Percentiles rank a stretch among this genome's conserved stretches.
phyloP scores from a whole-genome alignment of 2,113 vertebrate genomes.

The Seriola dumerili region DNA sequence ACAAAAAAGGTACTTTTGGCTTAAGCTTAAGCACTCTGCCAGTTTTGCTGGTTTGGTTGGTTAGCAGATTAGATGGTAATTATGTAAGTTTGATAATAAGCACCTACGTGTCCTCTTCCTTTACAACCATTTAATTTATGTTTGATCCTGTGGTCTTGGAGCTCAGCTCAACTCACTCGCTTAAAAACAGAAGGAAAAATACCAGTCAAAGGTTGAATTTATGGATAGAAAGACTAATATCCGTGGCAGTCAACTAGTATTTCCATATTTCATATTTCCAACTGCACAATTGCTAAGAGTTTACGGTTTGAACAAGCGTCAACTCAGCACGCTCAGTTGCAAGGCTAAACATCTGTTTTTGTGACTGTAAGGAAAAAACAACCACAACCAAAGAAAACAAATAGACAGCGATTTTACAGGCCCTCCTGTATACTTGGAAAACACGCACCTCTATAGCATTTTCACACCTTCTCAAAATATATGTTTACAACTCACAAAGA shows the following conservation, averaged over 20 bases:
- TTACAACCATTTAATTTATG: background rate
- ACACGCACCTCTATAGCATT: background rate
- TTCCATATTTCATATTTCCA: background rate
- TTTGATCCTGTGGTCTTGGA: background rate
- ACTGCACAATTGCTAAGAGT: too few relatives aligned
- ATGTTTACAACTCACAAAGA: background rate
- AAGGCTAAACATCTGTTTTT: background rate
- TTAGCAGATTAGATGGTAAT: background rate
- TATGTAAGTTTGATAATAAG: background rate
- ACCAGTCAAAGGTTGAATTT: background rate
- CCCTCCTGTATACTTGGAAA: background rate
- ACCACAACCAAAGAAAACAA: background rate
- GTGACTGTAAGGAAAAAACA: background rate
- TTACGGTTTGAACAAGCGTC: background rate
- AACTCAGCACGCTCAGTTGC: background rate
- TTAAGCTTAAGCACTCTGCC: background rate
- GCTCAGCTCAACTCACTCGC: background rate
- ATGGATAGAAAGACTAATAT: background rate
- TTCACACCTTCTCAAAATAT: slow-evolving; percentile 6
- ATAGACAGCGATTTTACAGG: background rate
- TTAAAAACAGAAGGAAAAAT: background rate
- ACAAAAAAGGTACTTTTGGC: background rate
- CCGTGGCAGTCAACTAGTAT: background rate
- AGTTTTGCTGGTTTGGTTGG: too few relatives aligned
- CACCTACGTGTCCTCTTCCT: background rate